These are phyloP conservation scores for Linurgus olivaceus DNA, from an alignment of 2,797 vertebrate species.

Conservation along the genomic window DNA sequence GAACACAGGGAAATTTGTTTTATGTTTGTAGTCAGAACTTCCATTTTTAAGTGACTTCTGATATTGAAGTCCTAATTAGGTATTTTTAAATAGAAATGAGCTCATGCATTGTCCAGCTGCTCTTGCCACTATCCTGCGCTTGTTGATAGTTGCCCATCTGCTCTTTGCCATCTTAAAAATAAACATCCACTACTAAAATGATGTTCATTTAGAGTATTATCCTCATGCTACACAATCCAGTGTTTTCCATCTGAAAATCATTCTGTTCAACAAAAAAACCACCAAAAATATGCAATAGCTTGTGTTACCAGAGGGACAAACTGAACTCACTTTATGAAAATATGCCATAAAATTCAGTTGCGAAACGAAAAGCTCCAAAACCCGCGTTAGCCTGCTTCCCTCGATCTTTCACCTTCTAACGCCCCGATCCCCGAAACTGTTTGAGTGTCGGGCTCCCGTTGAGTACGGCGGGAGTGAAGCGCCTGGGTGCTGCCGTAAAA, in stretches of 20 bases:
- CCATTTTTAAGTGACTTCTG: neutral
- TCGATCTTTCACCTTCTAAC: neutral
- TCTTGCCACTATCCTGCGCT: neutral
- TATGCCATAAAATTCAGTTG: neutral
- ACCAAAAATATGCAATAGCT: neutral
- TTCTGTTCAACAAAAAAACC: neutral
- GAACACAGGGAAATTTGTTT: neutral
- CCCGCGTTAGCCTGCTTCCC: fast-evolving
- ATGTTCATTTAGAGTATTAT: neutral
- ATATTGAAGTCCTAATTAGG: neutral
- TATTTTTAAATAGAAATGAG: neutral
- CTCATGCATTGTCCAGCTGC: neutral
- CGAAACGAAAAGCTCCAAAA: neutral
- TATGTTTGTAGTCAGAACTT: neutral
- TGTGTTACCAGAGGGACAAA: neutral
- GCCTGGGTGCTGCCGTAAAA: fast-evolving
- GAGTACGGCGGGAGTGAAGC: neutral
- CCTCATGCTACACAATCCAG: neutral
- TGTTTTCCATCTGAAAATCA: neutral
- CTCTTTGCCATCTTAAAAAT: neutral
- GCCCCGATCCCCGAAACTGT: no score
- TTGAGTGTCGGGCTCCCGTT: neutral
- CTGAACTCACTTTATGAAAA: neutral
- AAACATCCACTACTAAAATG: neutral
- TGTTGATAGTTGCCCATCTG: neutral